These are phyloP conservation scores for Lepidonotus clava DNA, from an alignment of 2,888 invertebrate species.

Conservation along the genomic window DNA sequence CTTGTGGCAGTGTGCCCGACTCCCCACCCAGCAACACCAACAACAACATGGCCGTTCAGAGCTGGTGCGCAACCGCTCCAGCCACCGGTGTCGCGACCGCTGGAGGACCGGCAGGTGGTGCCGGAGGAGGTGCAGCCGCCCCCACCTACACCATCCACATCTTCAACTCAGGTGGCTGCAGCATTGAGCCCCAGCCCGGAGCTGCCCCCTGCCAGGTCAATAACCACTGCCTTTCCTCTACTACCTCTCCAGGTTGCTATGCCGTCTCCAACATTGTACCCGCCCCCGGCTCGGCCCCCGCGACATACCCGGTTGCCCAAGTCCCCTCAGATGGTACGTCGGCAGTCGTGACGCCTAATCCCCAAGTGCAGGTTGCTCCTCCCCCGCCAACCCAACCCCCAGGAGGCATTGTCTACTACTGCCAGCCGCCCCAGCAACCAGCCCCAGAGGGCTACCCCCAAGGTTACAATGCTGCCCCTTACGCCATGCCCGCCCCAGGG, in stretches of 20 bases:
- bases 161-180: neutral
- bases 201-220: neutral
- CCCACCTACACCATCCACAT: conserved; percentile 55
- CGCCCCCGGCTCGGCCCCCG: neutral
- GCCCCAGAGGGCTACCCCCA: neutral
- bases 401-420: conserved; percentile 43
- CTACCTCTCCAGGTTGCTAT: conserved; percentile 7
- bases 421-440: conserved; percentile 21
- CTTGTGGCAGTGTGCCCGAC: neutral
- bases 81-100: no score
- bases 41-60: neutral
- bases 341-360: no score
- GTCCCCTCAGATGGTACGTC: neutral
- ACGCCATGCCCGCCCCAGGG: neutral
- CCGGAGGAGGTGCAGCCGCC: neutral
- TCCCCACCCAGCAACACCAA: neutral
- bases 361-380: neutral
- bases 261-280: neutral
- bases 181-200: neutral
- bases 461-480: conserved; percentile 9
- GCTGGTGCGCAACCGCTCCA: neutral
- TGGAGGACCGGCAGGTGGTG: no score
- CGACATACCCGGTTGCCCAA: neutral
- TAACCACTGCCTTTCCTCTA: neutral
- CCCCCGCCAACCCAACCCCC: conserved; percentile 4